phyloP scores from a whole-genome alignment of 2,797 vertebrate genomes.

The Anolis apletophallus region DNA sequence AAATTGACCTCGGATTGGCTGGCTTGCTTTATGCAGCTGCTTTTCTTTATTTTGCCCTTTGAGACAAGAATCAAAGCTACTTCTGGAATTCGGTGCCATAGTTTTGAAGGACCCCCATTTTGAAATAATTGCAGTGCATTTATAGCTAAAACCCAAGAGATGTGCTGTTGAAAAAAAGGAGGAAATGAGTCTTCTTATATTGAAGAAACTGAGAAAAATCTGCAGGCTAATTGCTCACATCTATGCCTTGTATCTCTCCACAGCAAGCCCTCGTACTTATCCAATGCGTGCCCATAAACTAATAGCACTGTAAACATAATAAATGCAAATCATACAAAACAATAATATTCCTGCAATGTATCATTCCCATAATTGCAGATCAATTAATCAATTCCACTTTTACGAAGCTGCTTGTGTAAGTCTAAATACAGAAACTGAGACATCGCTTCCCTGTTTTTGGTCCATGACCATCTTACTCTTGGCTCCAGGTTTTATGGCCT shows the following conservation, averaged over 20 bases:
- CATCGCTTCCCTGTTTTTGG: not conserved
- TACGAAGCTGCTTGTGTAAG: not conserved
- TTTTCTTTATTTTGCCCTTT: conserved; percentile 6
- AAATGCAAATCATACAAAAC: not conserved
- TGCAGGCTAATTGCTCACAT: not conserved
- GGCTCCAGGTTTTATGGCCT: not conserved
- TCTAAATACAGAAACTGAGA: not conserved
- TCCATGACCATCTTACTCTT: not conserved
- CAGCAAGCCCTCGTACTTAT: not conserved
- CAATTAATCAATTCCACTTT: not conserved
- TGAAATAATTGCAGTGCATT: not conserved
- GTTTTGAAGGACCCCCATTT: not conserved
- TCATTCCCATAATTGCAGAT: not conserved
- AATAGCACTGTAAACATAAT: not conserved
- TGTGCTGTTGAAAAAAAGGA: not conserved
- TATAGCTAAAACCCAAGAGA: not conserved
- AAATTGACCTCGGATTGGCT: not conserved
- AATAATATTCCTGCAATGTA: not conserved
- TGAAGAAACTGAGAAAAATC: not conserved
- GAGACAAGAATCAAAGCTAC: not conserved
- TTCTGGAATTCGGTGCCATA: conserved; percentile 20
- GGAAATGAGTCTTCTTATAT: not conserved
- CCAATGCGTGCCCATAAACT: not conserved
- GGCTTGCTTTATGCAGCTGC: not conserved
- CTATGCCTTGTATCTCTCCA: not conserved